Base-by-base conservation (phyloP, 2,888 invertebrate genomes). In the Pomacea canaliculata region DNA sequence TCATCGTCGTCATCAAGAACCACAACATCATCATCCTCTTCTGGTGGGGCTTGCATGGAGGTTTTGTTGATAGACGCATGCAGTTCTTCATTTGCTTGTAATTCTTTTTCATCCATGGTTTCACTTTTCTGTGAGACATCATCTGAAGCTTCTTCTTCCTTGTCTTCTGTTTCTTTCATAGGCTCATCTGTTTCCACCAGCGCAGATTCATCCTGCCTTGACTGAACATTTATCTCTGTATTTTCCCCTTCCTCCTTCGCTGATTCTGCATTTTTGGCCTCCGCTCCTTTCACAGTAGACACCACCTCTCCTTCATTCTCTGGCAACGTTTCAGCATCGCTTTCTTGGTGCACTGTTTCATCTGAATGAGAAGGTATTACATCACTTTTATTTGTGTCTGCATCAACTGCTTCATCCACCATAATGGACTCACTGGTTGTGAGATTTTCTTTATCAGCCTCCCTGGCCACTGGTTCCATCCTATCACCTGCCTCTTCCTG, bases 1-100 rank as follows among this genome's bases (percentile, higher is more conserved):
- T 79, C 79, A 59, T 73, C 63, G 23, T 78, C 79, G 73, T 79
- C 80, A 71, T 73, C 76, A 51, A 80, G 51, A 59, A 80, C 70
- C 3, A 78, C 76, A 10, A 71, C 80, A 70, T 80, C 80, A 12
- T 78, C 77, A 37, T 72, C 79, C 63, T 66, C 74, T 71, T 73
- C 73, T 51, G 59, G 63, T 10, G 19, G 63, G 16, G 16, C 51
- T 16, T 56, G 10, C 51, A 16, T 18, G 18, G 51, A 12, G n/a
- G 66, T 48, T 37, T 13, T 37, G 19, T 19, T 23, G 56, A 27
- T 46, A 7, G 60, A 27, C 19, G 13, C 63, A 63, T 19, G 49
- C 37, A 5, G 18, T 46, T 65, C 63, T 19, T 7, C 48, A 49
- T 48, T 8, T 49, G 2, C 48, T 69, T 18, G 48, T 23, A 10